Percentiles rank a stretch among this genome's conserved stretches.
phyloP scores from a whole-genome alignment of 2,888 invertebrate species.

The Drymonia ruficornis region DNA sequence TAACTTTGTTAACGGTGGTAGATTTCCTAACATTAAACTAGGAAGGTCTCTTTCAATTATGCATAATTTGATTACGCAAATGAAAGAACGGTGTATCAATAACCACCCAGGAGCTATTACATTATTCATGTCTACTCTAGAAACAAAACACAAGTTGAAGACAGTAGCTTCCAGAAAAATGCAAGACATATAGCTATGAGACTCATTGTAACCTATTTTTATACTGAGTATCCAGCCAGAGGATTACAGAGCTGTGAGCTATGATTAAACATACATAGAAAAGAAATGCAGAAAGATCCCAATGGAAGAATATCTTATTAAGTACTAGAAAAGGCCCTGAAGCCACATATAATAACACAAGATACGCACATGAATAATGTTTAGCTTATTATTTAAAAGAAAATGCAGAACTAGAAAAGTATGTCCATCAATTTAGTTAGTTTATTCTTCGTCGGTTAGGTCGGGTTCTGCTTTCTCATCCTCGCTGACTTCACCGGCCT shows the following conservation, averaged over 20 bases:
- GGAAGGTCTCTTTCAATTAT: conserved; percentile 56
- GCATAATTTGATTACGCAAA: conserved; percentile 71
- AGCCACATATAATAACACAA: neutral
- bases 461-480: conserved; percentile 80
- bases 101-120: conserved; percentile 58
- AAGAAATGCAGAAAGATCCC: conserved; percentile 3
- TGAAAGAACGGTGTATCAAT: conserved; percentile 54
- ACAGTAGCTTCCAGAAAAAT: neutral
- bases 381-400: conserved; percentile 52
- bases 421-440: conserved; percentile 15
- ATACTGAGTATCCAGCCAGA: neutral
- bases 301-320: neutral
- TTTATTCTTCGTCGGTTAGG: conserved; percentile 81
- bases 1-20: conserved; percentile 61
- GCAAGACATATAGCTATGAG: neutral
- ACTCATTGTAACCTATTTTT: neutral
- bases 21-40: conserved; percentile 38
- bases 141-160: conserved; percentile 8
- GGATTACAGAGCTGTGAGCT: neutral
- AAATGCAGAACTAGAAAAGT: conserved; percentile 56
- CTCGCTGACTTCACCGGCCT: conserved; percentile 68
- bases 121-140: conserved; percentile 60
- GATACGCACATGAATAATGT: conserved; percentile 59
- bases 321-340: neutral
- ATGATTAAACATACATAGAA: neutral